Conservation (phyloP, 1,140 invertebrate genomes). For the Andricus grossulariae region DNA sequence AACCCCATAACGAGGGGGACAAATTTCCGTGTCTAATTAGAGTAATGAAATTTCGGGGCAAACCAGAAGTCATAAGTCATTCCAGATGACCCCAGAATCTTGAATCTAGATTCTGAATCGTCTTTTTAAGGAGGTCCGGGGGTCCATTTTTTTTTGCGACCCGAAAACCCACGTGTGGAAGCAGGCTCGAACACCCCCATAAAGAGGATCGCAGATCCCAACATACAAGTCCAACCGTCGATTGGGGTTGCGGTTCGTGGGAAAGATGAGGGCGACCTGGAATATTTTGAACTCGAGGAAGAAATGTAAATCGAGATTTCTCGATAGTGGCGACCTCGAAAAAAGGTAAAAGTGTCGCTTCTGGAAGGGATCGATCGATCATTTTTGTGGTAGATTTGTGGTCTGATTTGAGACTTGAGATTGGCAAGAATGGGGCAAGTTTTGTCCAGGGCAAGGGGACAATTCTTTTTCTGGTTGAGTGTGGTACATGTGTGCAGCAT, state of each 20-base stretch:
- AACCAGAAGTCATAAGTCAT: slow-evolving; percentile 43
- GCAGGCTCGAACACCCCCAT: slow-evolving; percentile 57
- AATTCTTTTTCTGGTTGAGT: slow-evolving; percentile 41
- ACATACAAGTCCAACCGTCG: slow-evolving; percentile 52
- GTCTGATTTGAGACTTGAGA: neutral
- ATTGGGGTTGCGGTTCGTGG: slow-evolving; percentile 55
- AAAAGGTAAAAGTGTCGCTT: neutral
- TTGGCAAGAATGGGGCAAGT: neutral
- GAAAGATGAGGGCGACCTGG: slow-evolving; percentile 51
- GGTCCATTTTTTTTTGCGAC: slow-evolving; percentile 55
- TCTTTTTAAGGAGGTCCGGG: slow-evolving; percentile 34
- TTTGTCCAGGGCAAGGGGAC: slow-evolving; percentile 34
- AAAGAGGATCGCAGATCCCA: slow-evolving; percentile 47
- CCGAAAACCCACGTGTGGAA: slow-evolving; percentile 58
- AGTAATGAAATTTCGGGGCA: slow-evolving; percentile 11
- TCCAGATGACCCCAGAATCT: slow-evolving; percentile 23
- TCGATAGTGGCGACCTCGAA: neutral
- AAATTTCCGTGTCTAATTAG: slow-evolving; percentile 40
- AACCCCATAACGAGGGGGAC: slow-evolving; percentile 7
- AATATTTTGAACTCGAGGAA: slow-evolving; percentile 9
- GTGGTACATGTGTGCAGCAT: slow-evolving; percentile 56
- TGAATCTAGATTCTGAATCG: neutral
- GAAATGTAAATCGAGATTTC: neutral
- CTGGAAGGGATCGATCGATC: neutral
- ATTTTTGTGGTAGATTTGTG: neutral